These are phyloP conservation scores for Strix aluco DNA, from an alignment of 2,113 vertebrate genomes.

Conservation along the genomic window DNA sequence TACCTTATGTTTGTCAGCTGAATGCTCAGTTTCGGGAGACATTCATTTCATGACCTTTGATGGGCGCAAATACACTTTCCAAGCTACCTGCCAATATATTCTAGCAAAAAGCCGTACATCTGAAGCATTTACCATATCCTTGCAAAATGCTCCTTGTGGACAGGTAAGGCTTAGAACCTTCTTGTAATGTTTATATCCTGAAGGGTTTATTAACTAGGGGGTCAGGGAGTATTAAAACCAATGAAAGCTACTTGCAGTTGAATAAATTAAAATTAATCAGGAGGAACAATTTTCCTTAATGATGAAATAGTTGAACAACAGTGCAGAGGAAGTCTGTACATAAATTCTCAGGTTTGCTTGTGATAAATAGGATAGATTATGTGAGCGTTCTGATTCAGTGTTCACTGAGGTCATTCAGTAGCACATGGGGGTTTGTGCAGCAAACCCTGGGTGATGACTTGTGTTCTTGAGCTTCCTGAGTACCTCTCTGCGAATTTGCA, in stretches of 20 bases:
- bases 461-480: background rate
- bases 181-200: background rate
- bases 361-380: background rate
- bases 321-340: background rate
- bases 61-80: conserved; percentile 88
- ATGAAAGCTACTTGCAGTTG: background rate
- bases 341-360: background rate
- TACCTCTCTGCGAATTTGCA: background rate
- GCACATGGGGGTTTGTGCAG: background rate
- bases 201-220: fast-evolving
- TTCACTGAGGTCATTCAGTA: background rate
- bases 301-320: background rate
- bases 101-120: conserved; percentile 89
- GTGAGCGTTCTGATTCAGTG: background rate
- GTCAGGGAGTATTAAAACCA: background rate
- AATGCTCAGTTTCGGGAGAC: conserved; percentile 94
- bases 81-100: conserved; percentile 91
- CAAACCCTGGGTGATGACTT: background rate
- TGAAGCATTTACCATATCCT: conserved; percentile 83
- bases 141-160: conserved; percentile 92
- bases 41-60: conserved; percentile 93
- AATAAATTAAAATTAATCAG: background rate
- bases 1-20: conserved; percentile 72
- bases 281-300: background rate
- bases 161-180: conserved; percentile 73